Conservation (phyloP, 2,888 invertebrate genomes). For the Euplexia lucipara region DNA sequence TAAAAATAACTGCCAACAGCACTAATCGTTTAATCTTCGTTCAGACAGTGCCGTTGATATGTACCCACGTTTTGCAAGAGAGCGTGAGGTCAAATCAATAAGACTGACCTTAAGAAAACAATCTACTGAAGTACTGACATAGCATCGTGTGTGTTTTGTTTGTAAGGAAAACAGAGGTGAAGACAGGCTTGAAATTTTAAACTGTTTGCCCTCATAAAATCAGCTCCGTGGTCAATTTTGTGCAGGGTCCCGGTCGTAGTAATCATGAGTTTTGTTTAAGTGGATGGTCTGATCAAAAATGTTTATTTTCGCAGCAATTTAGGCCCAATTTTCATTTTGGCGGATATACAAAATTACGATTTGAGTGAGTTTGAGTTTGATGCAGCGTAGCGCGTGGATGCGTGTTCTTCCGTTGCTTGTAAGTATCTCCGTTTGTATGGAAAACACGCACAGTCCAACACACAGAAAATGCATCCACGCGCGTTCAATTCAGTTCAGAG, state of each 20-base stretch:
- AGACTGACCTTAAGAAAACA: constrained; percentile 70
- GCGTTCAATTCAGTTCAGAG: too few relatives aligned
- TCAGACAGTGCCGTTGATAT: constrained; percentile 36
- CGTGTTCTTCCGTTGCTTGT: too few relatives aligned
- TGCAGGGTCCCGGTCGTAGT: constrained; percentile 20
- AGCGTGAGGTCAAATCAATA: constrained; percentile 73
- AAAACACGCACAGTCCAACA: too few relatives aligned
- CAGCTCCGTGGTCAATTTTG: constrained; percentile 21
- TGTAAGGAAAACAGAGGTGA: constrained; percentile 46
- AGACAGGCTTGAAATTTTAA: constrained; percentile 16
- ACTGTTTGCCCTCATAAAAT: constrained; percentile 20
- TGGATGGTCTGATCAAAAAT: background rate
- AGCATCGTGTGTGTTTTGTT: constrained; percentile 26
- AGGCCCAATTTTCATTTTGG: background rate
- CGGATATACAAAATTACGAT: background rate
- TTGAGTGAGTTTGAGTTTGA: too few relatives aligned
- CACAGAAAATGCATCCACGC: too few relatives aligned
- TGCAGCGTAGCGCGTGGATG: too few relatives aligned
- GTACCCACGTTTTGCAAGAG: constrained; percentile 51
- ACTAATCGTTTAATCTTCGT: constrained; percentile 52
- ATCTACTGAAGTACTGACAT: constrained; percentile 51
- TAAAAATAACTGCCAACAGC: constrained; percentile 12
- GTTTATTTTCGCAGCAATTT: constrained; percentile 15
- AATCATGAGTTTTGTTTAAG: background rate
- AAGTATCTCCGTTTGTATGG: too few relatives aligned